Conservation (phyloP, 2,113 vertebrate genomes). For the Perca schrenkii region DNA sequence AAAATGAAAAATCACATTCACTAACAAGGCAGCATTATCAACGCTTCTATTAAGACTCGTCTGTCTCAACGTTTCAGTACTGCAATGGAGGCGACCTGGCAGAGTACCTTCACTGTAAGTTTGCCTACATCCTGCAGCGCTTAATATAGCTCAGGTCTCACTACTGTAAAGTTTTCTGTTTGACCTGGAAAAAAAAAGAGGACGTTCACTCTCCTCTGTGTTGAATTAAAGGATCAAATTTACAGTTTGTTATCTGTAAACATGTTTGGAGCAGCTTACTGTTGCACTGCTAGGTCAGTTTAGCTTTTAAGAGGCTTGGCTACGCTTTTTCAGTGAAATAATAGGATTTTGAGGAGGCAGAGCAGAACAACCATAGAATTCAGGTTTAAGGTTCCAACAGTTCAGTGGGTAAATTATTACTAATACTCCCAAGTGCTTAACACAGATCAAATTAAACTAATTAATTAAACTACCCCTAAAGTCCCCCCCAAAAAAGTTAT, state of each 20-base stretch:
- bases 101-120: slow-evolving; percentile 98
- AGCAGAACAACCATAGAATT: slow-evolving; percentile 5
- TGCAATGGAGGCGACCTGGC: slow-evolving; percentile 98
- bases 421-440: slow-evolving; percentile 37
- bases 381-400: slow-evolving; percentile 25
- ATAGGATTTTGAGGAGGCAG: slow-evolving; percentile 42
- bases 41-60: background rate
- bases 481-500: background rate
- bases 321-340: slow-evolving; percentile 32
- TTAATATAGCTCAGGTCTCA: slow-evolving; percentile 5
- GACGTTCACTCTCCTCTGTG: slow-evolving; percentile 4
- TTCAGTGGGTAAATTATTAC: slow-evolving; percentile 27
- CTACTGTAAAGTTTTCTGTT: slow-evolving; percentile 8
- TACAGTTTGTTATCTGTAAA: slow-evolving; percentile 18
- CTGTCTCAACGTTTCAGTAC: slow-evolving; percentile 85
- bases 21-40: background rate
- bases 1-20: slow-evolving; percentile 19
- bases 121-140: background rate
- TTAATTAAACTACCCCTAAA: background rate
- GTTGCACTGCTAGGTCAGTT: background rate
- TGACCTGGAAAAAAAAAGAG: slow-evolving; percentile 2
- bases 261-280: slow-evolving; percentile 21
- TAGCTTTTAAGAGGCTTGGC: slow-evolving; percentile 45
- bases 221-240: background rate
- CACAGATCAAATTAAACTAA: slow-evolving; percentile 40